A percentile compares a stretch with the other conserved stretches of the same genome.
These are phyloP conservation scores for Mohoua ochrocephala DNA, from an alignment of 2,113 vertebrate species.

Conservation along the genomic window DNA sequence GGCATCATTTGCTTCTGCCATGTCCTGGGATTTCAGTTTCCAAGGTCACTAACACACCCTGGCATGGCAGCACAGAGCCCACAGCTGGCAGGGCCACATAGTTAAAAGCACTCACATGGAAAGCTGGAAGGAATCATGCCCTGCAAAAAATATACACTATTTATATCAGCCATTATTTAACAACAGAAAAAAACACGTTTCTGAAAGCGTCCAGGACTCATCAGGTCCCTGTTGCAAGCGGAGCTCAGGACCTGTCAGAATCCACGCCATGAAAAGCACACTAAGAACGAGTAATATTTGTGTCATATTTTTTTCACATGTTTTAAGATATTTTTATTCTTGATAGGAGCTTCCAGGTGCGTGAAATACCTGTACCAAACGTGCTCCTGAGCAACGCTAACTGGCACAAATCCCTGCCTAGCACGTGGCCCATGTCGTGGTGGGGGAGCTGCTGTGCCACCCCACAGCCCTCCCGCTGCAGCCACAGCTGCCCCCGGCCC, in stretches of 20 bases:
- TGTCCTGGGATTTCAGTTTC: background rate
- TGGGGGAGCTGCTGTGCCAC: background rate
- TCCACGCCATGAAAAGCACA: background rate
- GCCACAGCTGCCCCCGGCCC: background rate
- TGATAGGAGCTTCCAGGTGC: background rate
- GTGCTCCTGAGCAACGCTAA: fast-evolving
- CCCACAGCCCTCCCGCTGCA: background rate
- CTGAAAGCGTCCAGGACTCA: background rate
- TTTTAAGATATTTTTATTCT: background rate
- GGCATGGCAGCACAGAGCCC: background rate
- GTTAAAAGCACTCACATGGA: background rate
- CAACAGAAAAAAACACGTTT: background rate
- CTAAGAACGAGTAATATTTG: background rate
- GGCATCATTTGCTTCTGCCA: background rate
- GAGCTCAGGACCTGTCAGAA: background rate
- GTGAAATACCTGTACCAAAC: background rate
- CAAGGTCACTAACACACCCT: background rate
- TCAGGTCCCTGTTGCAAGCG: background rate
- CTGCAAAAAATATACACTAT: background rate
- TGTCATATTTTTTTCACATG: background rate
- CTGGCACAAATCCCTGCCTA: background rate
- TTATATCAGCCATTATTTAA: background rate
- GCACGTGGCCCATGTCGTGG: fast-evolving
- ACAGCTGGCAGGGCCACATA: background rate
- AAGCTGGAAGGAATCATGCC: conserved; percentile 2